A percentile compares a stretch with the other conserved stretches of the same genome.
Conservation (phyloP, 2,888 invertebrate genomes). For the Archips crataeganus region DNA sequence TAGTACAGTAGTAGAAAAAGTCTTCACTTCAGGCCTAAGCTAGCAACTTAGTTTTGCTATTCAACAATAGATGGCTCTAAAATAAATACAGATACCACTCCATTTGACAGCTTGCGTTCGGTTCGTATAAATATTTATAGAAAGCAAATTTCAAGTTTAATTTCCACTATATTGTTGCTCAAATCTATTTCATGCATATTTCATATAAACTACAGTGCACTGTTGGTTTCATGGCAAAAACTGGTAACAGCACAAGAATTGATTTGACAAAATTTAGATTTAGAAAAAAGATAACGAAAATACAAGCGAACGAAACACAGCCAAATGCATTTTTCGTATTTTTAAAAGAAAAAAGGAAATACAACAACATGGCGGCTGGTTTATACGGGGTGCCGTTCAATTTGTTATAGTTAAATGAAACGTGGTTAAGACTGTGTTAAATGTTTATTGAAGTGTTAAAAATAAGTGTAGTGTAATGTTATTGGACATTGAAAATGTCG, state of each 20-base stretch:
- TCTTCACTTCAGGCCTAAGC: too few relatives aligned
- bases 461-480: slow-evolving; percentile 37
- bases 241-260: too few relatives aligned
- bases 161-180: too few relatives aligned
- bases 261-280: too few relatives aligned
- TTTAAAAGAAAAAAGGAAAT: slow-evolving; percentile 17
- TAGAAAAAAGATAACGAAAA: background rate
- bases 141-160: too few relatives aligned
- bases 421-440: background rate
- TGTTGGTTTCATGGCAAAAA: too few relatives aligned
- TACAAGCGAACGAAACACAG: background rate
- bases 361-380: slow-evolving; percentile 41
- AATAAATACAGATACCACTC: background rate
- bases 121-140: background rate
- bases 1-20: too few relatives aligned
- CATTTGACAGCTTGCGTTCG: background rate
- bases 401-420: slow-evolving; percentile 10
- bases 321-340: background rate
- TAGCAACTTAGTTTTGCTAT: background rate
- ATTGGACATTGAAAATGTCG: slow-evolving; percentile 57
- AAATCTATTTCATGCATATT: too few relatives aligned
- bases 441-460: slow-evolving; percentile 19
- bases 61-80: background rate
- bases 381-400: slow-evolving; percentile 11
- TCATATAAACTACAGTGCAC: too few relatives aligned